These are phyloP conservation scores for Mythimna impura DNA, from an alignment of 2,888 invertebrate genomes.

Conservation along the genomic window DNA sequence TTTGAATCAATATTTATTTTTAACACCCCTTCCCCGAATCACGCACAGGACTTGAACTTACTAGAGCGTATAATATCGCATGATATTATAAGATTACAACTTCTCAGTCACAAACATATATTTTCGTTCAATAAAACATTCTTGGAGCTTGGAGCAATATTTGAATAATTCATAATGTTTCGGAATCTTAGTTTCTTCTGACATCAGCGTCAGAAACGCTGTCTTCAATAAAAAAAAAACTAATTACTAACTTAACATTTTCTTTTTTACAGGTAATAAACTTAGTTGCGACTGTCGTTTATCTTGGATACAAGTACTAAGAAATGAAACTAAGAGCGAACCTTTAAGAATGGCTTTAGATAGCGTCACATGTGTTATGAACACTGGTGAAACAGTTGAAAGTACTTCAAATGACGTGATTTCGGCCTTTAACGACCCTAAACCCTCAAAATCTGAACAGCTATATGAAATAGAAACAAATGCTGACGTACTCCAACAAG, in stretches of 20 bases:
- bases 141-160: constrained; percentile 32
- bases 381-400: constrained; percentile 61
- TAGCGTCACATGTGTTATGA: constrained; percentile 91
- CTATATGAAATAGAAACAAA: constrained; percentile 73
- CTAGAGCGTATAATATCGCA: constrained; percentile 48
- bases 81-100: constrained; percentile 61
- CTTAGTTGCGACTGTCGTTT: constrained; percentile 95
- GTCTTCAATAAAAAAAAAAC: background rate
- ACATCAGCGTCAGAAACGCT: background rate
- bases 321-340: constrained; percentile 93
- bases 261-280: constrained; percentile 92
- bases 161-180: constrained; percentile 44
- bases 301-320: constrained; percentile 94
- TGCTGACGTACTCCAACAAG: constrained; percentile 72
- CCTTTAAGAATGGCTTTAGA: constrained; percentile 92
- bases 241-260: constrained; percentile 19
- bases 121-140: constrained; percentile 41
- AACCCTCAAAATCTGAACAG: constrained; percentile 67
- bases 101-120: constrained; percentile 44
- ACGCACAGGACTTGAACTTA: constrained; percentile 36
- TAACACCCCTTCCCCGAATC: constrained; percentile 5
- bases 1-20: background rate
- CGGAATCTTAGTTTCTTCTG: background rate
- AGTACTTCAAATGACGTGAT: constrained; percentile 50
- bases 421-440: constrained; percentile 49